Evolutionary conservation across 2,888 invertebrate species (phyloP), one percentile per base, ranked within the genome.

Genomic region (Orthosia gracilis): DNA sequence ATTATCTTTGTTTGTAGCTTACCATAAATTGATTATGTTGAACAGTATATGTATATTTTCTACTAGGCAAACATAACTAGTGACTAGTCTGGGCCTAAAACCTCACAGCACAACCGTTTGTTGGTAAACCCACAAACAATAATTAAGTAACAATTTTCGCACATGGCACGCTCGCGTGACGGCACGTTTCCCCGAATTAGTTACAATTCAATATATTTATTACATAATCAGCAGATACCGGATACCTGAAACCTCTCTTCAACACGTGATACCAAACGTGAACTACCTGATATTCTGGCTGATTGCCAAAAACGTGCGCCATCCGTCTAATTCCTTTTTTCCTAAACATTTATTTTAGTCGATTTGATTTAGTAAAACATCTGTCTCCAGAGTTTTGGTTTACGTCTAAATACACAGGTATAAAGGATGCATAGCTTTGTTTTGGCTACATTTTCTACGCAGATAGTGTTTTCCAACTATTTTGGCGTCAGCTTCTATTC

Each of bases 331-430:
- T 31, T 58, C 26, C 40, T n/a, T 61, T 47, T 71, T 49, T 55
- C 17, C 26, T 18, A 58, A 63, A 59, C 18, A 78, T 66, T 80
- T 59, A 52, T 80, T 58, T 76, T 21, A 64, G 49, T 54, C 65
- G 45, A 64, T 49, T 49, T 59, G 54, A 75, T 76, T 78, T 66
- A 78, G 23, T 58, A 45, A 78, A 71, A 23, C 64, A 64, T 50
- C 83, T 58, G 79, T 66, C 67, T 72, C 76, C 81, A 49, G 13
- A 47, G 49, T 54, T 80, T 64, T 58, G 76, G 40, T 80, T 64
- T 31, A 17, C 54, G 49, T 81, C 40, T 3, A 18, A 17, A 47
- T 55, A 17, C 40, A 58, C 40, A 26, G 40, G 40, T 49, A n/a
- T 54, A 54, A 63, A 73, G 21, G 23, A 58, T 63, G 15, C 12